Conservation (phyloP, 2,797 vertebrate genomes). For the Saxicola maurus region DNA sequence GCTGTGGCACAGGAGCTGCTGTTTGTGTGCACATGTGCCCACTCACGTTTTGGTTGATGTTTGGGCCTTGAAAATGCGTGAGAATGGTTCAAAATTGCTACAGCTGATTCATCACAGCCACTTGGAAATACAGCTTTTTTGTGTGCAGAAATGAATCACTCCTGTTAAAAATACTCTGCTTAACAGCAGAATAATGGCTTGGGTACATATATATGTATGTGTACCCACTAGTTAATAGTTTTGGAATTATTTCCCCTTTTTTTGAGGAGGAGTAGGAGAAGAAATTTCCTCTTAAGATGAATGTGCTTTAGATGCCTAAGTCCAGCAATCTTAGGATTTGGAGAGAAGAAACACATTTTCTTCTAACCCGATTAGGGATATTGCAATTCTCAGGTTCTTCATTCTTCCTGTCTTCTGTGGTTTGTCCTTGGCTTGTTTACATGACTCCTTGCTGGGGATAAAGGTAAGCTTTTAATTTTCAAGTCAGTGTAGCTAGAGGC, state of each 20-base stretch:
- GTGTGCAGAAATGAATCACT: neutral
- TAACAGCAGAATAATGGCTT: neutral
- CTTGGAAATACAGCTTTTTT: neutral
- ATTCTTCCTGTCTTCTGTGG: neutral
- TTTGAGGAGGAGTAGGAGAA: neutral
- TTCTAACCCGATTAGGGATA: neutral
- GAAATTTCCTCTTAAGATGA: neutral
- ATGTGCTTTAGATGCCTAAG: neutral
- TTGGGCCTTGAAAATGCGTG: neutral
- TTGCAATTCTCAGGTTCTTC: neutral
- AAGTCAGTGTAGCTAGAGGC: neutral
- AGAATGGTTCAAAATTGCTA: neutral
- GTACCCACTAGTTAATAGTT: neutral
- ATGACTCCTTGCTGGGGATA: neutral
- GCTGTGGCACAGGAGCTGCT: neutral
- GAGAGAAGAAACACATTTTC: neutral
- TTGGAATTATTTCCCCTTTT: neutral
- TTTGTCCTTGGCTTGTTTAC: constrained; percentile 3
- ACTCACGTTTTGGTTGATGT: neutral
- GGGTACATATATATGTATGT: neutral
- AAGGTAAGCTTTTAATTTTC: neutral
- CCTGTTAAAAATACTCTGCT: neutral
- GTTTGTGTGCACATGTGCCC: neutral
- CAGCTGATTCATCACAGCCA: neutral
- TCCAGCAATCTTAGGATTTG: neutral